A percentile compares a stretch with the other conserved stretches of the same genome.
phyloP scores from a whole-genome alignment of 2,797 vertebrate species.

The Neosalanx taihuensis region DNA sequence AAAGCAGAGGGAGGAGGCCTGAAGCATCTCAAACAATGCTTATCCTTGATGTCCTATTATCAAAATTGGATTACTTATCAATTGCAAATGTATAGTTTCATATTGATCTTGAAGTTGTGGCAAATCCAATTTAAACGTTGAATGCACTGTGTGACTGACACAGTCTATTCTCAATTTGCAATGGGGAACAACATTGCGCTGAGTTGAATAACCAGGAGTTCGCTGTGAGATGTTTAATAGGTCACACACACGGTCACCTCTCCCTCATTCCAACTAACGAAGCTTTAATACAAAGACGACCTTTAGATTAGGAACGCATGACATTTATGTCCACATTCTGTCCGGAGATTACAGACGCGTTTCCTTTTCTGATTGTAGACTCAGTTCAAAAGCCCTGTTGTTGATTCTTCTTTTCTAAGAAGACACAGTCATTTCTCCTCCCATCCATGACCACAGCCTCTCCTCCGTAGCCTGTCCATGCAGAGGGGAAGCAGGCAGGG shows the following conservation, averaged over 20 bases:
- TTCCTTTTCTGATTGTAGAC: no score
- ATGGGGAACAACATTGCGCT: no score
- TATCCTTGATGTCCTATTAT: constrained; percentile 41
- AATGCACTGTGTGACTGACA: no score
- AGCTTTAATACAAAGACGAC: neutral
- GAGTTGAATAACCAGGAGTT: no score
- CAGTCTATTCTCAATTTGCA: no score
- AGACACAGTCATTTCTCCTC: no score
- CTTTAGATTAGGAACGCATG: constrained; percentile 1
- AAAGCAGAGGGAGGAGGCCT: constrained; percentile 39
- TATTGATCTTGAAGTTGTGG: no score
- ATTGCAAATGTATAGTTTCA: neutral
- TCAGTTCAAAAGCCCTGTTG: no score
- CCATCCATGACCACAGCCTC: neutral
- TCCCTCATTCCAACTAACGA: neutral
- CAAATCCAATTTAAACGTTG: no score
- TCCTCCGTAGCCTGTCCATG: neutral
- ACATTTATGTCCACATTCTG: constrained; percentile 3
- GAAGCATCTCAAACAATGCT: constrained; percentile 43
- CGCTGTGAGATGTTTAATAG: neutral
- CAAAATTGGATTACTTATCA: constrained; percentile 30
- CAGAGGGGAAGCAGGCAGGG: constrained; percentile 3
- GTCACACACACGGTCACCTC: constrained; percentile 5
- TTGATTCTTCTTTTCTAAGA: no score
- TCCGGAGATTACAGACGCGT: constrained; percentile 46